Percentiles rank a stretch among this genome's conserved stretches.
These are phyloP conservation scores for Antheraea mylitta DNA, from an alignment of 1,140 invertebrate species.

Conservation along the genomic window DNA sequence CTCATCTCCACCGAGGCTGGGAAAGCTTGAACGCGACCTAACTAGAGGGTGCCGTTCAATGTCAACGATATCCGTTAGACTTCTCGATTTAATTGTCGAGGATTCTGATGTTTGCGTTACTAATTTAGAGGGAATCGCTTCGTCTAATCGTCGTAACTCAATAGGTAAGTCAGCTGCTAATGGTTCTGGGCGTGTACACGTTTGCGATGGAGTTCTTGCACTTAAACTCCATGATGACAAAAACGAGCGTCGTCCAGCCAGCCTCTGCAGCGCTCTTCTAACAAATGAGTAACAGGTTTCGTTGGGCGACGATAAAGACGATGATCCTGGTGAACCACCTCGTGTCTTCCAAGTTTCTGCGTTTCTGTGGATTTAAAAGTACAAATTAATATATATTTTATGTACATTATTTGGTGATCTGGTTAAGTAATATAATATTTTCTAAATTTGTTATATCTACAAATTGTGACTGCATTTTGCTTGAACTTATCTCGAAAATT, in stretches of 20 bases:
- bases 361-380: slow-evolving; percentile 37
- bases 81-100: slow-evolving; percentile 86
- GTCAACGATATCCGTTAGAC: slow-evolving; percentile 89
- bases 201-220: slow-evolving; percentile 76
- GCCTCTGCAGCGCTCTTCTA: slow-evolving; percentile 90
- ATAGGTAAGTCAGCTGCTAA: slow-evolving; percentile 87
- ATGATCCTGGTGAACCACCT: slow-evolving; percentile 87
- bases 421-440: no score
- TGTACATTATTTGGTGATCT: no score
- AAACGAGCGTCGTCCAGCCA: slow-evolving; percentile 90
- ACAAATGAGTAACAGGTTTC: slow-evolving; percentile 97
- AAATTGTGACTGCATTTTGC: no score
- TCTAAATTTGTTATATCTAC: no score
- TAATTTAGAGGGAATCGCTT: slow-evolving; percentile 78
- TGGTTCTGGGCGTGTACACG: slow-evolving; percentile 77
- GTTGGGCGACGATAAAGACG: slow-evolving; percentile 92
- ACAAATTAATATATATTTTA: neutral
- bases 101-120: slow-evolving; percentile 77
- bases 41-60: slow-evolving; percentile 84
- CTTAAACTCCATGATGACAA: slow-evolving; percentile 86
- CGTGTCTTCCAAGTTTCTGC: slow-evolving; percentile 65
- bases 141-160: slow-evolving; percentile 91
- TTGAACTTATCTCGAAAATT: no score
- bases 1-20: slow-evolving; percentile 80
- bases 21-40: slow-evolving; percentile 86